Evolutionary conservation across 2,888 invertebrate species (phyloP).

Genomic region (Cancer borealis): DNA sequence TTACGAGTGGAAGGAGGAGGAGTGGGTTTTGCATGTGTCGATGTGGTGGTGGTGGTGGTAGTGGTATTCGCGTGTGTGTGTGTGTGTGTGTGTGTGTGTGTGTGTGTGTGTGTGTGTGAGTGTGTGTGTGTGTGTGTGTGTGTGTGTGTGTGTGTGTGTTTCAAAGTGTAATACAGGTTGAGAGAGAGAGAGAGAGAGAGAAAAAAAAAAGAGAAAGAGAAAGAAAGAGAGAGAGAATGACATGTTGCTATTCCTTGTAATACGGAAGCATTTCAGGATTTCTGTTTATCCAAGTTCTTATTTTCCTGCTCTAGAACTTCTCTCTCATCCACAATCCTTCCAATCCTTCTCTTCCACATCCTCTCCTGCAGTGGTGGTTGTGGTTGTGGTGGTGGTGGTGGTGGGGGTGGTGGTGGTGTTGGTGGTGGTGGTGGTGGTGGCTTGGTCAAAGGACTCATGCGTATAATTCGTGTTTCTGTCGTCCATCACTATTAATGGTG

Average conservation of each 20-base stretch:
- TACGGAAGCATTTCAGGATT: not conserved
- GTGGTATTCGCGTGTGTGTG: no score
- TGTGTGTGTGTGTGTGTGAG: conserved; percentile 12
- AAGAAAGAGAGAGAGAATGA: not conserved
- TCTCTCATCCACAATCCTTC: not conserved
- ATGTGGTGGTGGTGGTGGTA: not conserved
- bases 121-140: not conserved
- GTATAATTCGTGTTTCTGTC: conserved; percentile 33
- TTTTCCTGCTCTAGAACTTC: not conserved
- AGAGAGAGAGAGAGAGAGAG: not conserved
- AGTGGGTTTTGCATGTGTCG: conserved; percentile 13
- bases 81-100: not conserved
- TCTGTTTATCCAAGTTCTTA: not conserved
- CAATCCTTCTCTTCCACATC: not conserved
- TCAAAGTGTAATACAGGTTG: not conserved
- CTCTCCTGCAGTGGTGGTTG: not conserved
- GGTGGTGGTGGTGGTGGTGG: not conserved
- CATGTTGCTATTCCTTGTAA: not conserved
- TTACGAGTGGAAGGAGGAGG: conserved; percentile 7
- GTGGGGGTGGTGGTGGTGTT: not conserved
- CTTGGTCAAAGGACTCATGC: not conserved
- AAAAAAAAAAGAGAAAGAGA: not conserved
- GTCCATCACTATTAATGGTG: conserved; percentile 45
- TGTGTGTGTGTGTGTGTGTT: not conserved
- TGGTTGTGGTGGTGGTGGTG: not conserved